Conservation (phyloP, 2,797 vertebrate genomes). For the Rhinogobio ventralis region DNA sequence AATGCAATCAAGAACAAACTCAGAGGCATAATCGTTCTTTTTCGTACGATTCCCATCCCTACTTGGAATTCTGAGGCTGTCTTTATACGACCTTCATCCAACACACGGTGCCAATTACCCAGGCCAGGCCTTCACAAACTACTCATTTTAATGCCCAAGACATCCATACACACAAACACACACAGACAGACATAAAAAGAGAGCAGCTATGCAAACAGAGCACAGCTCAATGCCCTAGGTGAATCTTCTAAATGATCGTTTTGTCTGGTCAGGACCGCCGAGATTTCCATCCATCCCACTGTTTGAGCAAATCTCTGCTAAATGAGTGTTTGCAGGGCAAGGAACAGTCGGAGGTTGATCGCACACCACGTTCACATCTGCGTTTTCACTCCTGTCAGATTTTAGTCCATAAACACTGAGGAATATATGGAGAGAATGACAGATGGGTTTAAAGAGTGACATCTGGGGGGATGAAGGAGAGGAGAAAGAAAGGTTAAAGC, state of each 20-base stretch:
- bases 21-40: neutral
- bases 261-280: constrained; percentile 5
- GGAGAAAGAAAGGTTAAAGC: constrained; percentile 3
- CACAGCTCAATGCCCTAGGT: neutral
- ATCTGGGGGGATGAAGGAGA: constrained; percentile 14
- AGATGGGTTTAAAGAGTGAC: constrained; percentile 37
- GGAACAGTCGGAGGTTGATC: constrained; percentile 6
- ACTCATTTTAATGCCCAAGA: constrained; percentile 69
- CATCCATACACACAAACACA: constrained; percentile 46
- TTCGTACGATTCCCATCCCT: constrained; percentile 23
- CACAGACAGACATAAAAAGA: neutral
- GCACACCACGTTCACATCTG: constrained; percentile 35
- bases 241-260: constrained; percentile 41
- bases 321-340: constrained; percentile 3
- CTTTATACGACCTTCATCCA: constrained; percentile 46
- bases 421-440: constrained; percentile 32
- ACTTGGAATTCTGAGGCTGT: constrained; percentile 52
- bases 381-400: constrained; percentile 40
- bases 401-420: constrained; percentile 35
- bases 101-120: constrained; percentile 58
- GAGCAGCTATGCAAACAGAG: constrained; percentile 27
- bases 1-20: neutral
- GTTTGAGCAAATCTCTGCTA: constrained; percentile 12
- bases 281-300: neutral
- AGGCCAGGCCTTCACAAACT: constrained; percentile 66